These are phyloP conservation scores for Porites divaricata DNA, from an alignment of 92 coral and sea anemone genomes.

Conservation along the genomic window DNA sequence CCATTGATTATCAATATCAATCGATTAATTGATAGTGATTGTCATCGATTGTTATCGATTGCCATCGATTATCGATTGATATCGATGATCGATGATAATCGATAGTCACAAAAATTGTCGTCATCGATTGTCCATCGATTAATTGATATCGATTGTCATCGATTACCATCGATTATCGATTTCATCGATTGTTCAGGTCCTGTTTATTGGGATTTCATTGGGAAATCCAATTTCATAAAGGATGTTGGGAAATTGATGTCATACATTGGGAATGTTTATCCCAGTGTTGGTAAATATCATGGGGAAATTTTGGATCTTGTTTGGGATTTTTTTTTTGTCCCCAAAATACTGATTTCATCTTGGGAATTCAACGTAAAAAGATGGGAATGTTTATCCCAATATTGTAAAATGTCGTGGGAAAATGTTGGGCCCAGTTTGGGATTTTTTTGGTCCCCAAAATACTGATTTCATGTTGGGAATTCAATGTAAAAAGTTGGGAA, in stretches of 20 bases:
- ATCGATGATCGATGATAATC: too few relatives aligned
- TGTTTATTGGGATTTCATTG: conserved; percentile 6
- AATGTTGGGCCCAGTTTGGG: conserved; percentile 11
- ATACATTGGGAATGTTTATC: conserved; percentile 16
- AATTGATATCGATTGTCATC: too few relatives aligned
- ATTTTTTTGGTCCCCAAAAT: not conserved
- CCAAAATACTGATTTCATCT: not conserved
- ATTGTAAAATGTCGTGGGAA: conserved; percentile 5
- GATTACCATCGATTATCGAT: too few relatives aligned
- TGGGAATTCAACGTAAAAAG: conserved; percentile 8
- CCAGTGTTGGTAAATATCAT: conserved; percentile 14
- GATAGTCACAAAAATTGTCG: too few relatives aligned
- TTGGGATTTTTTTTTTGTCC: conserved; percentile 19
- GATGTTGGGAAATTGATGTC: conserved; percentile 22
- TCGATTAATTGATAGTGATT: too few relatives aligned
- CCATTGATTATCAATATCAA: too few relatives aligned
- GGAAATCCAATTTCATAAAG: not conserved
- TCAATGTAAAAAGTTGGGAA: conserved; percentile 14
- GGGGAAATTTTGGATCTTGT: not conserved
- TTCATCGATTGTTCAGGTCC: too few relatives aligned
- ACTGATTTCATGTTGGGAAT: conserved; percentile 9
- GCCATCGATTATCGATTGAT: too few relatives aligned
- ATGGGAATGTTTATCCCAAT: conserved; percentile 22
- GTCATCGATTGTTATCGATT: too few relatives aligned
- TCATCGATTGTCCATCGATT: too few relatives aligned